These are phyloP conservation scores for Mechanitis messenoides DNA, from an alignment of 2,888 invertebrate species.

Conservation along the genomic window DNA sequence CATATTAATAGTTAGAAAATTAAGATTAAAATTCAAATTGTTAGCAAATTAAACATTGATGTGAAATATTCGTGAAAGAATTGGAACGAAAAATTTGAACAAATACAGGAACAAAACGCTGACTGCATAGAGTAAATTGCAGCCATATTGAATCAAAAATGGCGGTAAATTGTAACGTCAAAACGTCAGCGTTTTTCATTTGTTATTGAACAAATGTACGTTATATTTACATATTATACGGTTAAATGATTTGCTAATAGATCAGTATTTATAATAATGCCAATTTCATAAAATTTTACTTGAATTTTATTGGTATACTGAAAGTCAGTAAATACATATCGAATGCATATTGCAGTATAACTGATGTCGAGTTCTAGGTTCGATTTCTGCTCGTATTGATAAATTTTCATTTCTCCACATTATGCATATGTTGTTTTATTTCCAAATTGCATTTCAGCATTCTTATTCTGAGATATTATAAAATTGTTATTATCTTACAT, in stretches of 20 bases:
- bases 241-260: constrained; percentile 7
- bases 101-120: constrained; percentile 58
- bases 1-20: background rate
- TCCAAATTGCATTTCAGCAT: too few relatives aligned
- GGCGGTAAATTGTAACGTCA: constrained; percentile 45
- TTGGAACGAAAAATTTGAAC: constrained; percentile 41
- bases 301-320: too few relatives aligned
- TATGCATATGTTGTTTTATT: too few relatives aligned
- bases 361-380: too few relatives aligned
- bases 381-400: too few relatives aligned
- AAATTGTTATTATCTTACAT: too few relatives aligned
- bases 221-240: constrained; percentile 29
- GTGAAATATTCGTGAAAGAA: constrained; percentile 20
- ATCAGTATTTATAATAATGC: too few relatives aligned
- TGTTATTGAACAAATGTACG: constrained; percentile 37
- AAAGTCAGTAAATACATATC: too few relatives aligned
- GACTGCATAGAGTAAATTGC: constrained; percentile 55
- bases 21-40: constrained; percentile 1
- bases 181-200: constrained; percentile 57
- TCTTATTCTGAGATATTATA: too few relatives aligned
- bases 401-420: too few relatives aligned
- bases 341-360: too few relatives aligned
- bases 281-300: too few relatives aligned
- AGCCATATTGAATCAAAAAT: constrained; percentile 63
- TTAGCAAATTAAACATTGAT: constrained; percentile 1